Conservation (phyloP, 2,113 vertebrate genomes). For the Pluvialis apricaria region DNA sequence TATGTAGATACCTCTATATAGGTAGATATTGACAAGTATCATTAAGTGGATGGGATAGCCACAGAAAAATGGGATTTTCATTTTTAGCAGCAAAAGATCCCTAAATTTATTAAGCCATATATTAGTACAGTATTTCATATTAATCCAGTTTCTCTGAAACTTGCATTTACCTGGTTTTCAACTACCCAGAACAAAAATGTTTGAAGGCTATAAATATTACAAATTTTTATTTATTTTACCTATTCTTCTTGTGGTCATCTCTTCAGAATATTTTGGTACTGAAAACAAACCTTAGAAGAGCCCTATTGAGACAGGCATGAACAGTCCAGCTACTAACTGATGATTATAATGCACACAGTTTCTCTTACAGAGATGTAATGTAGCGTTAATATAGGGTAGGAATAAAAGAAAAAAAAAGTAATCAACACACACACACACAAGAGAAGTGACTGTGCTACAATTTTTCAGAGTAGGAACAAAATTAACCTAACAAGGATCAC, state of each 20-base stretch:
- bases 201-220: background rate
- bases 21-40: background rate
- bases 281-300: background rate
- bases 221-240: background rate
- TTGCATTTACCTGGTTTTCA: background rate
- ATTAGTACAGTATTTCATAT: background rate
- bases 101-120: background rate
- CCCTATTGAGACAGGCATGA: background rate
- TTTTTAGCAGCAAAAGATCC: background rate
- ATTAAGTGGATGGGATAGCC: background rate
- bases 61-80: background rate
- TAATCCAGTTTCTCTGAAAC: background rate
- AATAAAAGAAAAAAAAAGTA: background rate
- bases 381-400: background rate
- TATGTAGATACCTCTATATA: background rate
- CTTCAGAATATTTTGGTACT: background rate
- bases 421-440: background rate
- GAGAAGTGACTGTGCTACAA: background rate
- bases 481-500: background rate
- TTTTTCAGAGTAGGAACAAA: background rate
- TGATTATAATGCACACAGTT: background rate
- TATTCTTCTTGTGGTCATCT: background rate
- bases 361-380: background rate
- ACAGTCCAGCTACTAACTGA: background rate
- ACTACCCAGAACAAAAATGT: background rate